These are phyloP conservation scores for Gallinago paraguaiae DNA, from an alignment of 2,113 vertebrate species.

Conservation along the genomic window DNA sequence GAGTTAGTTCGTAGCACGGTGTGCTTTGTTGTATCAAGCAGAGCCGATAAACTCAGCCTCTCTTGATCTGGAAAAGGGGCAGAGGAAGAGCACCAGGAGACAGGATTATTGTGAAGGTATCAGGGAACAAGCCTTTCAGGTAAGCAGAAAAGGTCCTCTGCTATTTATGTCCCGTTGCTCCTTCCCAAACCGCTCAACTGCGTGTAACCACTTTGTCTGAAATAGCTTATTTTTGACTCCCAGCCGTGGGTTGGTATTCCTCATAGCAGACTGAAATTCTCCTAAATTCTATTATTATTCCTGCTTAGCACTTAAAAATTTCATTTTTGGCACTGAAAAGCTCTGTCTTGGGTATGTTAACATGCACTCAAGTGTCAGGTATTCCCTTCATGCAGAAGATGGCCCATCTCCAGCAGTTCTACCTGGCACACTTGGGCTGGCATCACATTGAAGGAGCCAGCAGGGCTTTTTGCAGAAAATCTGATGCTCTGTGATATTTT, in stretches of 20 bases:
- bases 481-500: background rate
- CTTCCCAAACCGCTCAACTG: background rate
- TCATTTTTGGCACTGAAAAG: background rate
- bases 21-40: constrained; percentile 3
- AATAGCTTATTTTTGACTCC: background rate
- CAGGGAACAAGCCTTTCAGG: background rate
- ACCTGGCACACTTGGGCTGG: background rate
- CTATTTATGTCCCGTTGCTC: background rate
- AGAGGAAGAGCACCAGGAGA: background rate
- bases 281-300: background rate
- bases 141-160: background rate
- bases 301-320: background rate
- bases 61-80: background rate
- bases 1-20: background rate
- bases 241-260: background rate
- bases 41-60: background rate
- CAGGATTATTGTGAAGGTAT: background rate
- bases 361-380: accelerated
- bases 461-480: background rate
- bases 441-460: accelerated
- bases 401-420: background rate
- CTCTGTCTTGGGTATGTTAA: background rate
- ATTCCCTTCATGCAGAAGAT: background rate
- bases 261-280: background rate
- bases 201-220: background rate